Evolutionary conservation across 1,140 invertebrate genomes (phyloP).

Genomic region (Onthophagus taurus): DNA sequence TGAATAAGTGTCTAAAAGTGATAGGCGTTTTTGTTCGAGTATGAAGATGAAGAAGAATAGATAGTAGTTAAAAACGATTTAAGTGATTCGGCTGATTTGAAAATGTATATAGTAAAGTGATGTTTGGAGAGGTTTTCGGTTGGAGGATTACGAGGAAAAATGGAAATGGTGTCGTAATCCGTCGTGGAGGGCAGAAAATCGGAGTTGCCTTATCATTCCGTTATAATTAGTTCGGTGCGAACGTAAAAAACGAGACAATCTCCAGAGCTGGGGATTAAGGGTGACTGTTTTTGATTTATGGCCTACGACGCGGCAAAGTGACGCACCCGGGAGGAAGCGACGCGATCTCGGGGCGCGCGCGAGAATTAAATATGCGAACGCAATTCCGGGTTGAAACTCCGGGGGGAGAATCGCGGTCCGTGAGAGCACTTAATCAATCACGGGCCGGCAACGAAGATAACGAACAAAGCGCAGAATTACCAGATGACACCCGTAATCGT

Average conservation of each 20-base stretch:
- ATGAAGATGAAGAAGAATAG: no score
- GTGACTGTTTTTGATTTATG: slow-evolving; percentile 25
- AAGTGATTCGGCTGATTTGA: no score
- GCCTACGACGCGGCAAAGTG: slow-evolving; percentile 10
- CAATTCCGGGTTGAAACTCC: slow-evolving; percentile 29
- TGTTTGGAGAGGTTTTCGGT: no score
- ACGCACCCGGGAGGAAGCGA: slow-evolving; percentile 12
- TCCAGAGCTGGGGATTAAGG: slow-evolving; percentile 15
- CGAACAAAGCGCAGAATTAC: slow-evolving; percentile 21
- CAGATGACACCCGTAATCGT: slow-evolving; percentile 29
- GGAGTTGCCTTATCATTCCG: slow-evolving; percentile 18
- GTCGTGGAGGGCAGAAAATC: no score
- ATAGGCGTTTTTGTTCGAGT: no score
- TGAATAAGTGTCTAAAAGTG: no score
- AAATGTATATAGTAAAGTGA: no score
- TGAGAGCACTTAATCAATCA: slow-evolving; percentile 32
- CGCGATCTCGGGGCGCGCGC: slow-evolving; percentile 14
- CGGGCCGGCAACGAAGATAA: slow-evolving; percentile 13
- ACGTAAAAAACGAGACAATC: slow-evolving; percentile 16
- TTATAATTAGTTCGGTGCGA: slow-evolving; percentile 19
- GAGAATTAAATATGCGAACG: slow-evolving; percentile 32
- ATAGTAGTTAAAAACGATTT: no score
- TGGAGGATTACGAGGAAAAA: no score
- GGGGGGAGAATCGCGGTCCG: no score
- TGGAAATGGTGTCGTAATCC: no score